Percentiles rank a stretch among this genome's conserved stretches.
Conservation (phyloP, 2,797 vertebrate species). For the Manis pentadactyla region DNA sequence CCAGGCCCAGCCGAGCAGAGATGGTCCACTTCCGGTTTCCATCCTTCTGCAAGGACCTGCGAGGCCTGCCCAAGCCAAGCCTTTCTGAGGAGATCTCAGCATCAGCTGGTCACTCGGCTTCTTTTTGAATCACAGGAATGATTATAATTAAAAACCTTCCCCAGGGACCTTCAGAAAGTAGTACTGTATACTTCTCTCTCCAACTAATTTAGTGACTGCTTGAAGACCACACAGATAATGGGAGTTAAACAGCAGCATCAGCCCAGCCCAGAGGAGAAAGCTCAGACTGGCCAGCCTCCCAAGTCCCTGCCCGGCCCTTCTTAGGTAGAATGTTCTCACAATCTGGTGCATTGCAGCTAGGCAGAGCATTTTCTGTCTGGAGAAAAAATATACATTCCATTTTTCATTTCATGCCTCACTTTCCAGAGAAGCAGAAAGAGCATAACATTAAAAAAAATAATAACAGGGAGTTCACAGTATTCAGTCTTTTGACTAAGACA, state of each 20-base stretch:
- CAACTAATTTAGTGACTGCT: not conserved
- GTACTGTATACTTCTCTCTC: not conserved
- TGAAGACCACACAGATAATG: conserved; percentile 53
- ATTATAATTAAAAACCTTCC: not conserved
- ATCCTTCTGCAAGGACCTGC: not conserved
- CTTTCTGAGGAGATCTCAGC: not conserved
- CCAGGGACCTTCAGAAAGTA: not conserved
- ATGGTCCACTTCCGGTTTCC: not conserved
- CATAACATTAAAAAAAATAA: not conserved
- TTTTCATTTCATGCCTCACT: not conserved
- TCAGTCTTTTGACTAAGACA: not conserved
- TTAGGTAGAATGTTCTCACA: conserved; percentile 84
- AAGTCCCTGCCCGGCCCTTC: conserved; percentile 86
- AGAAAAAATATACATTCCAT: conserved; percentile 54
- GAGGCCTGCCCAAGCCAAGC: too few species aligned
- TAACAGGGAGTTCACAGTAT: not conserved
- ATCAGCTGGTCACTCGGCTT: not conserved
- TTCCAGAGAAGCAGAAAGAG: not conserved
- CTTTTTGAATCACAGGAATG: not conserved
- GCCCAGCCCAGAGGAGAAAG: conserved; percentile 51
- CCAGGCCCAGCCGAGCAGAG: not conserved
- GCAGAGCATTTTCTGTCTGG: conserved; percentile 48
- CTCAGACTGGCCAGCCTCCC: conserved; percentile 64
- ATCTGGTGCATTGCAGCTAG: conserved; percentile 83
- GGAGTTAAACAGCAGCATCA: conserved; percentile 70